Evolutionary conservation across 1,140 invertebrate genomes (phyloP).

Genomic region (Cydia strobilella): DNA sequence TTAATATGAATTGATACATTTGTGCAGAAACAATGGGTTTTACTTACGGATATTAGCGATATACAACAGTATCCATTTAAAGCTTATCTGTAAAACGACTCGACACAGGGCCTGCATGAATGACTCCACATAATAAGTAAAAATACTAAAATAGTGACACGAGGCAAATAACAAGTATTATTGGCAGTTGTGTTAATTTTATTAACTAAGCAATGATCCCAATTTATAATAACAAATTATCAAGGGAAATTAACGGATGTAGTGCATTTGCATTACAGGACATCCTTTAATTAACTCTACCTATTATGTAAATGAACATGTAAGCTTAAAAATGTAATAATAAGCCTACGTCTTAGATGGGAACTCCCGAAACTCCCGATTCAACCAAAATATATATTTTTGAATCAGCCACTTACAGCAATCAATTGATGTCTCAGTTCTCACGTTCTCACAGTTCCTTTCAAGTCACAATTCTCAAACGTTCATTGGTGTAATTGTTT

Average conservation of each 20-base stretch:
- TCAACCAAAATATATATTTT: neutral
- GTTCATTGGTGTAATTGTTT: conserved; percentile 17
- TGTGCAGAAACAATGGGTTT: neutral
- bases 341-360: neutral
- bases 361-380: neutral
- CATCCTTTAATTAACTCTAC: neutral
- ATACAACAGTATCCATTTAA: conserved; percentile 5
- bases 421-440: neutral
- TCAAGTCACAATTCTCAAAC: neutral
- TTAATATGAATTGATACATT: neutral
- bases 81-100: neutral
- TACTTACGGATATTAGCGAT: neutral
- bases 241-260: no score
- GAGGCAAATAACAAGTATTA: neutral
- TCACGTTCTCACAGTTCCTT: conserved; percentile 20
- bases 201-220: no score
- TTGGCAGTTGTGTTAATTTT: no score
- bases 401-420: conserved; percentile 6
- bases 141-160: neutral
- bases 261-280: no score
- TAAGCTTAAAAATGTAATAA: neutral
- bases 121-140: neutral
- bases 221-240: no score
- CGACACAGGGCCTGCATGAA: neutral
- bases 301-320: neutral